Conservation (phyloP, 2,113 vertebrate genomes). For the Noctilio leporinus region DNA sequence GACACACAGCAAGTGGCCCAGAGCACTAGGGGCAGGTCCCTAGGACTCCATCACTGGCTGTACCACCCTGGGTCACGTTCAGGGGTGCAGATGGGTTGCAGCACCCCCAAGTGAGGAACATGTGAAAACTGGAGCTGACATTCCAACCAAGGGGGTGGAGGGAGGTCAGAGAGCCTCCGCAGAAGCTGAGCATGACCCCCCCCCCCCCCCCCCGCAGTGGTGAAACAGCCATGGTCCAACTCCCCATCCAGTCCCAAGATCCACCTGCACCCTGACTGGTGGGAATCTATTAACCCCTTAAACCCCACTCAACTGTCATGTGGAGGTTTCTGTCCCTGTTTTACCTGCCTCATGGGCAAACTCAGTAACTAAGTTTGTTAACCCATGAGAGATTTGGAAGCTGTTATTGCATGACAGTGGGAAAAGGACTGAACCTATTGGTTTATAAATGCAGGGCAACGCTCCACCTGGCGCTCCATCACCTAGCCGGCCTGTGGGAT, state of each 20-base stretch:
- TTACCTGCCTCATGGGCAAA: accelerated
- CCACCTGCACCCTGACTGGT: background rate
- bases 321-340: background rate
- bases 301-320: background rate
- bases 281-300: background rate
- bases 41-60: background rate
- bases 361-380: background rate
- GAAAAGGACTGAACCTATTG: background rate
- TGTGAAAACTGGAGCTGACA: background rate
- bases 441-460: background rate
- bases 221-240: background rate
- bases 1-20: background rate
- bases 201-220: background rate
- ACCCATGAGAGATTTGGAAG: background rate
- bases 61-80: background rate
- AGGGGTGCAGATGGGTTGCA: background rate
- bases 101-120: background rate
- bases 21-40: too few relatives aligned
- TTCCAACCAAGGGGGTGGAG: background rate
- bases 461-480: background rate
- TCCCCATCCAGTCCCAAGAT: background rate
- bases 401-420: too few relatives aligned
- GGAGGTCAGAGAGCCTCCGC: background rate
- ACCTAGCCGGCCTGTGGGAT: background rate
- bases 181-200: background rate